Evolutionary conservation across 2,113 vertebrate genomes (phyloP).

Genomic region (Zootoca vivipara): DNA sequence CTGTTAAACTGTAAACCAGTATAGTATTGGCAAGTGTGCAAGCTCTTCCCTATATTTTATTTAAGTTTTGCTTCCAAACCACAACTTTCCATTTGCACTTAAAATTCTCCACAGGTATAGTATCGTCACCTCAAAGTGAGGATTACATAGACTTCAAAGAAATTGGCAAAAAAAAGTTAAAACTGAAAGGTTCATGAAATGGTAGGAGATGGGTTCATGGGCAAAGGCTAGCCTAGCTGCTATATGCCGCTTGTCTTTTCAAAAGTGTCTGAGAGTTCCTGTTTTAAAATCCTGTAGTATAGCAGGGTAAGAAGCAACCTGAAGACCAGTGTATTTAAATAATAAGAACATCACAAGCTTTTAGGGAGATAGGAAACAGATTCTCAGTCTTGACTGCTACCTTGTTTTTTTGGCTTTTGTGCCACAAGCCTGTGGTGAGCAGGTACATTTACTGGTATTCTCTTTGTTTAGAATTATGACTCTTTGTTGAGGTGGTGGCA

Average conservation of each 20-base stretch:
- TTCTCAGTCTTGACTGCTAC: not conserved
- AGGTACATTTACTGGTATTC: not conserved
- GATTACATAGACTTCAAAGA: not conserved
- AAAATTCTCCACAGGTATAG: not conserved
- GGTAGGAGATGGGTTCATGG: not conserved
- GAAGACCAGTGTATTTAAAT: not conserved
- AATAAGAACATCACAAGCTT: not conserved
- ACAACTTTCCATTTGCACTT: not conserved
- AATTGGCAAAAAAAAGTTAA: not conserved
- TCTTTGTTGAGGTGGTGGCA: not conserved
- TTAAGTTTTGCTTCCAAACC: not conserved
- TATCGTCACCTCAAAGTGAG: not conserved
- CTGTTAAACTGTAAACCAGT: not conserved
- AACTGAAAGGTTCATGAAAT: not conserved
- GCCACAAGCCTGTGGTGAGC: not conserved
- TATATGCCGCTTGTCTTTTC: not conserved
- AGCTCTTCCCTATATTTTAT: not conserved
- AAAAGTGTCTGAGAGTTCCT: no score
- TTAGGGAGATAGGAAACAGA: not conserved
- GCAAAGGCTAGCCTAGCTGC: not conserved
- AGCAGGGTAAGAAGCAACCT: not conserved
- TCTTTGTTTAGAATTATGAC: not conserved
- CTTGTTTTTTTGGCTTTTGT: not conserved
- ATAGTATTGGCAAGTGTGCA: no score
- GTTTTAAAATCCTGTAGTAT: not conserved